A percentile compares a stretch with the other conserved stretches of the same genome.
phyloP scores from a whole-genome alignment of 1,140 invertebrate genomes.

The Prorops nasuta region DNA sequence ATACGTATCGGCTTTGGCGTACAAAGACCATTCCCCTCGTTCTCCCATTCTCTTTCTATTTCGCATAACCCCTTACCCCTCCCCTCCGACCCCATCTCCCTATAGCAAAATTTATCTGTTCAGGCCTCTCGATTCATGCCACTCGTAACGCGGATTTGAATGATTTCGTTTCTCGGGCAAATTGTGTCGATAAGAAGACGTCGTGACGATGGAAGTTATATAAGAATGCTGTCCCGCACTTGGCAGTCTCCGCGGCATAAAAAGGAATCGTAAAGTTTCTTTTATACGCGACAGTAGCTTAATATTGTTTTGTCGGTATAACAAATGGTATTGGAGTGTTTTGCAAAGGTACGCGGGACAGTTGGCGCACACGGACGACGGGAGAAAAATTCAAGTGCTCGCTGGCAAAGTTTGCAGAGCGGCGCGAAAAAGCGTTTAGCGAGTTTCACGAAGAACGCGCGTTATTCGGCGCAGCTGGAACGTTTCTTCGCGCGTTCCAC shows the following conservation, averaged over 20 bases:
- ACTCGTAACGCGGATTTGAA: too few species aligned
- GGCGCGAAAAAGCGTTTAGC: too few species aligned
- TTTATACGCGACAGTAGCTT: neutral
- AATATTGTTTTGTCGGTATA: neutral
- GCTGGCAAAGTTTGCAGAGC: too few species aligned
- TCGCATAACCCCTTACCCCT: neutral
- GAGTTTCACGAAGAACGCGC: neutral
- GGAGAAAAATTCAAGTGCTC: too few species aligned
- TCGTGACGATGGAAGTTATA: too few species aligned
- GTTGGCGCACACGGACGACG: neutral
- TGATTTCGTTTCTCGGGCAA: neutral
- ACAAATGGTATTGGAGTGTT: neutral
- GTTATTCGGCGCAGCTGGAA: neutral
- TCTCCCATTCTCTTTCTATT: neutral
- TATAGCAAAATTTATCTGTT: too few species aligned
- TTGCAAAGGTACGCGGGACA: neutral
- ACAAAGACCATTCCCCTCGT: constrained; percentile 9
- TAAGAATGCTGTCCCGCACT: neutral
- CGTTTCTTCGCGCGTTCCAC: neutral
- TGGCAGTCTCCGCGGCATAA: neutral
- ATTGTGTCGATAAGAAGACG: too few species aligned
- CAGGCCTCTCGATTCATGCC: too few species aligned
- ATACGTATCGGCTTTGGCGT: constrained; percentile 15
- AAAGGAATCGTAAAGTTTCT: neutral
- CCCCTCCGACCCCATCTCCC: neutral